Base-by-base conservation (phyloP, 1,140 invertebrate species). In the Bombus superbus region DNA sequence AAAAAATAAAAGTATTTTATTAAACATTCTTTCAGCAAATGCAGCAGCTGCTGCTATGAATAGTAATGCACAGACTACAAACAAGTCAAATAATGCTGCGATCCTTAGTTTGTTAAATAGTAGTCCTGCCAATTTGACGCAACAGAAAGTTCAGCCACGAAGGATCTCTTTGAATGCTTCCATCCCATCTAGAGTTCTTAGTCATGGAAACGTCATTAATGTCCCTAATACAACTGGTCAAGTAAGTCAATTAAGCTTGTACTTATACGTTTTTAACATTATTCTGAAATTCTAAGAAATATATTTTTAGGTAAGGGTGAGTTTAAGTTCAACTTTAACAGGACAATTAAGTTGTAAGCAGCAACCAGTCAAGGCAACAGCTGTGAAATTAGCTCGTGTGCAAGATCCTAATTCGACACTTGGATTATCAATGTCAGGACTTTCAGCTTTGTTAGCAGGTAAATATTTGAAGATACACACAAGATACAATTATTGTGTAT, bases 21-120 rank as follows among this genome's bases (percentile, higher is more conserved):
- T 59, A 25, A 71, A 84, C 5, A 59, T 42, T 71, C 74, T 91
- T 92, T 35, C 66, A 90, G 91, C 91, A 32, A 90, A 92, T 47
- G 92, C 96, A 76, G 96, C 96, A 6, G 95, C 96, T 87, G 95
- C 96, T 85, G 92, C 94, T 88, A 94, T 95, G 86, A 96, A 95
- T 47, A 96, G 94, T 72, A 95, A 94, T 68, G 92, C 95, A 71
- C 92, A 96, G 95, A 89, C 92, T 83, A 74, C 93, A 59, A 94
- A 92, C 72, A 94, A 94, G 77, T 92, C 93, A 62, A 96, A 93
- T 89, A 97, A 97, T 92, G 96, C 97, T 22, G 97, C 97, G 22
- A 97, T 97, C 90, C 95, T 97, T 81, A 97, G 97, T 94, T 91
- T 97, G 85, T 93, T 97, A 83, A 97, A 97, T 91, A 97, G 97